A percentile compares a stretch with the other conserved stretches of the same genome.
Conservation (phyloP, 2,797 vertebrate species). For the Schizopygopsis malacanthus region DNA sequence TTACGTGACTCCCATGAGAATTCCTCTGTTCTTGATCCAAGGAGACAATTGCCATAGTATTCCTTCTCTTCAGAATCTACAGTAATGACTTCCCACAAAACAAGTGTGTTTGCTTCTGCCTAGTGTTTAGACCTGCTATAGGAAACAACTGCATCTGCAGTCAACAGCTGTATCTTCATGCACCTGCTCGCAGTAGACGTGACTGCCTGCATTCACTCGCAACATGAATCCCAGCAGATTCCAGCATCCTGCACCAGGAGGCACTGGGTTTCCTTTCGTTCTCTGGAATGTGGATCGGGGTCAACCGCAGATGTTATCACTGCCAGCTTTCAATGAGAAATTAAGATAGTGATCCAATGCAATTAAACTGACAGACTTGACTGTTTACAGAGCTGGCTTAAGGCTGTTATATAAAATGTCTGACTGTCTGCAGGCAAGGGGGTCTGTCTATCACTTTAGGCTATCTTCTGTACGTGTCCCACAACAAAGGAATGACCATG, state of each 20-base stretch:
- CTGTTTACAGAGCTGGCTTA: conserved; percentile 68
- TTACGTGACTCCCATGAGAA: not conserved
- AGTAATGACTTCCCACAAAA: conserved; percentile 11
- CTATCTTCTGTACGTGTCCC: conserved; percentile 70
- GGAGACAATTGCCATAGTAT: not conserved
- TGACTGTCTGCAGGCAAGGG: not conserved
- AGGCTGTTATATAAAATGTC: conserved; percentile 59
- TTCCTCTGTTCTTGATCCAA: not conserved
- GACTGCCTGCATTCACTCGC: conserved; percentile 23
- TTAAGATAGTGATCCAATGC: conserved; percentile 70
- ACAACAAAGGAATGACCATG: conserved; percentile 58
- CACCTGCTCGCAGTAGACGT: conserved; percentile 39
- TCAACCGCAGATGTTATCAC: conserved; percentile 58
- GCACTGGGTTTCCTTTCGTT: not conserved
- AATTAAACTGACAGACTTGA: conserved; percentile 47
- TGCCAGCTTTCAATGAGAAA: conserved; percentile 68
- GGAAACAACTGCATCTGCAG: conserved; percentile 38
- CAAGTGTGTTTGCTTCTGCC: conserved; percentile 7
- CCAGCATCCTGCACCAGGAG: not conserved
- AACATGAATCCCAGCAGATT: not conserved
- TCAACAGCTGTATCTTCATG: conserved; percentile 10
- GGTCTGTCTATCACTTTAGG: conserved; percentile 47
- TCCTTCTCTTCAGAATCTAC: not conserved
- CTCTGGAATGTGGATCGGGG: conserved; percentile 31
- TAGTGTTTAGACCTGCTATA: conserved; percentile 17